Evolutionary conservation across 1,140 invertebrate species (phyloP), one percentile per base, ranked within the genome.

Genomic region (Lasaia peninsularis): DNA sequence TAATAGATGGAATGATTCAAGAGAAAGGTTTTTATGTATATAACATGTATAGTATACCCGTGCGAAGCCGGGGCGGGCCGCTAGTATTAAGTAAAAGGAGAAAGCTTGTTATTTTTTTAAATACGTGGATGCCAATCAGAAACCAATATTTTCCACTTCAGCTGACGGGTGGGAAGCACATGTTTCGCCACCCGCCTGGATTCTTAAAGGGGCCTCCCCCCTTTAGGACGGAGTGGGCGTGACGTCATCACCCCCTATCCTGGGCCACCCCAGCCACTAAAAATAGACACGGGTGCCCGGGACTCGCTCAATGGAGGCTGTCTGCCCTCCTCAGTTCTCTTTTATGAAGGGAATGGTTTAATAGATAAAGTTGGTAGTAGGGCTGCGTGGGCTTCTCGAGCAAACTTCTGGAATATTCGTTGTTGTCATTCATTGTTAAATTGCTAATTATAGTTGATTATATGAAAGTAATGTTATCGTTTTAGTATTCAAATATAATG

Each of bases 251-350:
- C 52, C 40, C 62, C 60, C 57, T 33, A 34, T 52, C 58, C 58
- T 49, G 50, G 34, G 56, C 66, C 65, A 60, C 75, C 67, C 66
- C 34, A 58, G 44, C 60, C 69, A 71, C 78, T 78, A 75, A 79
- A 82, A 84, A 84, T 84, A 84, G 80, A 75, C 54, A 58, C 50
- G 58, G 44, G 51, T 60, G 68, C 69, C 75, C 75, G 75, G 78
- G 77, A 72, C 59, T 35, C 70, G 71, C 74, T 82, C 78, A 82
- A 84, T 84, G 77, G 61, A 74, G 65, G 62, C 58, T n/a, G 56
- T 55, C 55, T 24, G n/a, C 37, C 20, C 21, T 55, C 24, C 16
- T 24, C 34, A 20, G 37, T n/a, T n/a, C 34, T 35, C 51, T n/a
- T 20, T 44, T 55, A 44, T 55, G 35, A 55, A 24, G 35, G 35